Conservation (phyloP, 1,140 invertebrate species). For the Amyelois transitella region DNA sequence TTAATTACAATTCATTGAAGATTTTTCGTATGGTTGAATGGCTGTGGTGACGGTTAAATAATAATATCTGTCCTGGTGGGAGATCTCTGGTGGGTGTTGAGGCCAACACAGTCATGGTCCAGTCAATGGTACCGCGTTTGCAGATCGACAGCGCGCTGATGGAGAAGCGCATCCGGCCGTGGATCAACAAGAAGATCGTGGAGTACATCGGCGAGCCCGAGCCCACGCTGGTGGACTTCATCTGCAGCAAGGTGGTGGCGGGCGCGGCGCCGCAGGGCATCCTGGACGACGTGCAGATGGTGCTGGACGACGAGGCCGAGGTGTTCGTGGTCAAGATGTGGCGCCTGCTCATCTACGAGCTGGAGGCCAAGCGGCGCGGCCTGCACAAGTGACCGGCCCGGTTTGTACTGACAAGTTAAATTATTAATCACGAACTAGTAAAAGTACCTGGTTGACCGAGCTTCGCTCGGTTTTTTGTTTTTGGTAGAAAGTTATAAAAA, state of each 20-base stretch:
- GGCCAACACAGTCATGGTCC: no score
- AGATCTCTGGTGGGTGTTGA: no score
- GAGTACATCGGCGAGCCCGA: conserved; percentile 99
- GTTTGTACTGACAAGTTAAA: no score
- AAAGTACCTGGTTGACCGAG: not conserved
- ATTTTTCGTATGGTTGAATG: no score
- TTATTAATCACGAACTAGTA: not conserved
- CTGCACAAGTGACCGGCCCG: conserved; percentile 77
- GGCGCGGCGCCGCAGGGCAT: conserved; percentile 94
- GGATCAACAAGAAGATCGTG: conserved; percentile 99
- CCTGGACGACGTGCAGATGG: conserved; percentile 98
- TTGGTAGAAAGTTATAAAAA: no score
- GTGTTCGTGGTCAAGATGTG: conserved; percentile 99
- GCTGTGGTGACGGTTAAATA: no score
- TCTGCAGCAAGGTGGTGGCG: conserved; percentile 97
- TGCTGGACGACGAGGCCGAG: conserved; percentile 99
- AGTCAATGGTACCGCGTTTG: not conserved
- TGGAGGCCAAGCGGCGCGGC: conserved; percentile 96
- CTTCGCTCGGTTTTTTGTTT: not conserved
- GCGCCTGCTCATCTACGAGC: conserved; percentile 98
- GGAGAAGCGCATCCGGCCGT: conserved; percentile 97
- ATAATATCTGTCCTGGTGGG: no score
- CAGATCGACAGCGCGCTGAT: conserved; percentile 84
- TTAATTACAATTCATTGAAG: no score
- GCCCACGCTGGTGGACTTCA: conserved; percentile 98